phyloP scores from a whole-genome alignment of 2,888 invertebrate genomes.

The Electrophaes corylata region DNA sequence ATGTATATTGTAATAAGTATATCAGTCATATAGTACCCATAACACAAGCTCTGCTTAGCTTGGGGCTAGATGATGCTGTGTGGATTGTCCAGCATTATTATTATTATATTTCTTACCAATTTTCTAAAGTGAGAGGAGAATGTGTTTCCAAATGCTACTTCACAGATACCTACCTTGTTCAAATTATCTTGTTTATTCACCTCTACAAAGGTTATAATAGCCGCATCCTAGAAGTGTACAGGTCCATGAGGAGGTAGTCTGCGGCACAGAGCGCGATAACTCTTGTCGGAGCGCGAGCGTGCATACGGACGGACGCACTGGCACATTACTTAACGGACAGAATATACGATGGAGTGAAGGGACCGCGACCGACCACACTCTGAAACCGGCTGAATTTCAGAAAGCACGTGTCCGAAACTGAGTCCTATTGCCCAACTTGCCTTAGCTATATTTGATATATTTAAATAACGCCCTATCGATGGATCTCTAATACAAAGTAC shows the following conservation, averaged over 20 bases:
- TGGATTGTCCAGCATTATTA: too few relatives aligned
- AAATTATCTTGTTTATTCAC: conserved; percentile 5
- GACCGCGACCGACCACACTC: conserved; percentile 1
- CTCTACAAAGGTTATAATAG: background rate
- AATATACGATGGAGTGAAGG: conserved; percentile 9
- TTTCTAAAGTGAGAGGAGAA: background rate
- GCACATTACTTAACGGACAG: conserved; percentile 19
- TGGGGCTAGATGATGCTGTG: too few relatives aligned
- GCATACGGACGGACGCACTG: conserved; percentile 18
- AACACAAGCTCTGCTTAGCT: too few relatives aligned
- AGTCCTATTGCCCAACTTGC: too few relatives aligned
- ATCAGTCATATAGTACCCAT: too few relatives aligned
- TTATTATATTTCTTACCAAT: too few relatives aligned
- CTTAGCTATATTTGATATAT: too few relatives aligned
- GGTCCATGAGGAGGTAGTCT: conserved; percentile 14
- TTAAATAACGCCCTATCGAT: too few relatives aligned
- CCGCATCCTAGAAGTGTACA: conserved; percentile 16
- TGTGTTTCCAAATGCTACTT: background rate
- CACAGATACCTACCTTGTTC: background rate
- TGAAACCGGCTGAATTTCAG: conserved; percentile 6
- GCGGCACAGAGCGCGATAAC: conserved; percentile 22
- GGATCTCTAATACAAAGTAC: too few relatives aligned
- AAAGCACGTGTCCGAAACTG: background rate
- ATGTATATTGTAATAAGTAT: too few relatives aligned
- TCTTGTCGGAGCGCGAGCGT: conserved; percentile 18